Percentiles rank a stretch among this genome's conserved stretches.
These are phyloP conservation scores for Eutrigla gurnardus DNA, from an alignment of 2,797 vertebrate genomes.

Conservation along the genomic window DNA sequence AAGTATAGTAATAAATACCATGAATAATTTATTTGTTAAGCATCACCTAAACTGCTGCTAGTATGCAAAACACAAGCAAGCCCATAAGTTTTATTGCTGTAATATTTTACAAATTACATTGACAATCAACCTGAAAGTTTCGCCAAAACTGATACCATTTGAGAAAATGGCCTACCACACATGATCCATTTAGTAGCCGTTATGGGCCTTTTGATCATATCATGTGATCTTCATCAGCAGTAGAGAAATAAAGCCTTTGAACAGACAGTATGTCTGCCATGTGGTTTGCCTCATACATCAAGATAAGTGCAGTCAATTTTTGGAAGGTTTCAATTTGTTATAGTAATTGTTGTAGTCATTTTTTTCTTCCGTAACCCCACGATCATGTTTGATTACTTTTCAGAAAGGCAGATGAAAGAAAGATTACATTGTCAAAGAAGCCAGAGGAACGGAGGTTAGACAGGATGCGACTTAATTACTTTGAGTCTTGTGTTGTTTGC, in stretches of 20 bases:
- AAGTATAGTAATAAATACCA: constrained; percentile 54
- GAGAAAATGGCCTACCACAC: neutral
- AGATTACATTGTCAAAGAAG: neutral
- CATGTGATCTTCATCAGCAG: neutral
- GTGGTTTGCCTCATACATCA: neutral
- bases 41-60: constrained; percentile 17
- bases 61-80: constrained; percentile 20
- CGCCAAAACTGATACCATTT: neutral
- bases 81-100: constrained; percentile 6
- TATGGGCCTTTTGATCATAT: neutral
- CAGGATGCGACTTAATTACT: no score
- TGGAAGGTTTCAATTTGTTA: neutral
- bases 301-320: neutral
- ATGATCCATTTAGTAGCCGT: neutral
- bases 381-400: neutral
- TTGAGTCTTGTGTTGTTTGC: no score
- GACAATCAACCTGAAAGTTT: neutral
- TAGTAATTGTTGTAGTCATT: neutral
- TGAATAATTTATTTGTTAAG: constrained; percentile 52
- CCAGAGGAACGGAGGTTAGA: no score
- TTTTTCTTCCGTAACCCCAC: neutral
- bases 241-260: neutral
- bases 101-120: constrained; percentile 34
- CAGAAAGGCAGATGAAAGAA: neutral
- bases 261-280: neutral